Conservation (phyloP, 2,113 vertebrate genomes). For the Cynocephalus volans region DNA sequence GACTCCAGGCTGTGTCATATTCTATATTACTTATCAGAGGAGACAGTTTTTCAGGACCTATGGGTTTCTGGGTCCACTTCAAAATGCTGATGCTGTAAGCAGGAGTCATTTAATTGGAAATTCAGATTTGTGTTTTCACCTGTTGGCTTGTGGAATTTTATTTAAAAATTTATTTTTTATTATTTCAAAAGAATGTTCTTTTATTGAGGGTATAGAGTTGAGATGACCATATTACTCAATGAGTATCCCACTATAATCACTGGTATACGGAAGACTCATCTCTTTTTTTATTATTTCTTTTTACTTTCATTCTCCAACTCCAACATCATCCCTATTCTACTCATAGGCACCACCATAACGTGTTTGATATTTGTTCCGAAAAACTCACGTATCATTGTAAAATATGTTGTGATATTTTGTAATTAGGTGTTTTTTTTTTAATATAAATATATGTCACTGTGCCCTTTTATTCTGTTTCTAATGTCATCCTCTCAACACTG, state of each 20-base stretch:
- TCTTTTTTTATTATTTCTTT: neutral
- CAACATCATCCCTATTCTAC: neutral
- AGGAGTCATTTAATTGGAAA: too few relatives aligned
- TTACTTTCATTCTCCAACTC: neutral
- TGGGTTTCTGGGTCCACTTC: neutral
- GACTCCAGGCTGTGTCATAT: neutral
- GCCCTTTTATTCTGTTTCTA: neutral
- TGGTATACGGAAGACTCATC: accelerated
- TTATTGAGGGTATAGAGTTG: too few relatives aligned
- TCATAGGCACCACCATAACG: neutral
- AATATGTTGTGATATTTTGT: neutral
- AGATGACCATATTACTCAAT: neutral
- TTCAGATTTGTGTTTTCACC: neutral
- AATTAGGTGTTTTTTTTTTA: accelerated
- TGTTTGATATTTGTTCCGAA: neutral
- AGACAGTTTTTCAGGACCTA: neutral
- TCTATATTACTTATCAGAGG: neutral
- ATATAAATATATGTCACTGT: accelerated
- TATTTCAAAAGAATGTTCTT: neutral
- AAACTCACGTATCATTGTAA: neutral
- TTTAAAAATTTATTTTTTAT: neutral
- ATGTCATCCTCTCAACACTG: neutral
- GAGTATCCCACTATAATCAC: neutral
- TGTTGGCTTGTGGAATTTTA: too few relatives aligned
- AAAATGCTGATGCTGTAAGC: too few relatives aligned